Percentiles rank a stretch among this genome's conserved stretches.
Evolutionary conservation across 2,113 vertebrate genomes (phyloP).

Genomic region (rabbit (Oryctolagus cuniculus)): DNA sequence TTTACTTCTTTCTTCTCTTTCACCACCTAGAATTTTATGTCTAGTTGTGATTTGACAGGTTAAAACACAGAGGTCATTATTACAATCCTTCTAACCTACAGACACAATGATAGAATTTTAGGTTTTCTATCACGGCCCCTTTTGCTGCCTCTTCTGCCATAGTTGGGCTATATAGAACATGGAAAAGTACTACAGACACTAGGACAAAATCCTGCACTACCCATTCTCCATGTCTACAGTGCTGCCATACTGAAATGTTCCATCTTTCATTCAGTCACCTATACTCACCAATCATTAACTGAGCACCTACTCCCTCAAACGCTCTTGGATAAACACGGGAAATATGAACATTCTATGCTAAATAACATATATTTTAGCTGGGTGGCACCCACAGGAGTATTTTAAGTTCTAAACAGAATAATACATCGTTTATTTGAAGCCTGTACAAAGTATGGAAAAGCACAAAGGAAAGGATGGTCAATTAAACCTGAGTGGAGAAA

Average conservation of each 20-base stretch:
- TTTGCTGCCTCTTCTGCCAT: not conserved
- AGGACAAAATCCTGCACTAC: not conserved
- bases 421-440: not conserved
- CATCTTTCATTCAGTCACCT: not conserved
- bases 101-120: not conserved
- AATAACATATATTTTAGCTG: not conserved
- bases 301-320: not conserved
- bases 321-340: not conserved
- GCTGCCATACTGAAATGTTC: not conserved
- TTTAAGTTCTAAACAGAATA: not conserved
- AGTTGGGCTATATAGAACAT: rapidly evolving
- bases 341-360: not conserved
- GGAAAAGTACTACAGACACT: not conserved
- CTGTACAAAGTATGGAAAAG: not conserved
- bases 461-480: not conserved
- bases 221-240: not conserved
- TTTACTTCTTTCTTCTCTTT: conserved; percentile 8
- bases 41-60: not conserved
- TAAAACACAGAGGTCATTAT: not conserved
- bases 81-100: not conserved
- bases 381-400: not conserved
- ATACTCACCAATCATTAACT: not conserved
- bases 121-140: not conserved
- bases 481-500: not conserved
- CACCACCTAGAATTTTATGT: not conserved